A percentile compares a stretch with the other conserved stretches of the same genome.
phyloP scores from a whole-genome alignment of 1,140 invertebrate genomes.

The Cylas formicarius region DNA sequence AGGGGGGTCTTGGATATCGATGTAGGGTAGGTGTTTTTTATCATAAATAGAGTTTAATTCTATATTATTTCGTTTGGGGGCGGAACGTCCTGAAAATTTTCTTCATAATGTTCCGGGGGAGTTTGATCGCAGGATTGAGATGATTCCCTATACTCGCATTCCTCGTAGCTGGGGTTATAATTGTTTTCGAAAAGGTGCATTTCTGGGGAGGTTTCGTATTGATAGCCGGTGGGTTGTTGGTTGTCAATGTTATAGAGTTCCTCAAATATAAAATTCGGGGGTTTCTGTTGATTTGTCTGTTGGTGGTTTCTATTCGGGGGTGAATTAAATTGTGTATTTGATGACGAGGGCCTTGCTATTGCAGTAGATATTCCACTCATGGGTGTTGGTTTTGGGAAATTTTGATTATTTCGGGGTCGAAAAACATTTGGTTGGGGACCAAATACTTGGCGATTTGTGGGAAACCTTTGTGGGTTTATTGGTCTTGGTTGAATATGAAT shows the following conservation, averaged over 20 bases:
- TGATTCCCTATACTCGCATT: neutral
- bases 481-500: too few species aligned
- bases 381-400: neutral
- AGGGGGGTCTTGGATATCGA: neutral
- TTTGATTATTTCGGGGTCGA: constrained; percentile 1
- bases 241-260: constrained; percentile 7
- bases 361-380: neutral
- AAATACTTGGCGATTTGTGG: too few species aligned
- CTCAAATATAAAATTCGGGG: constrained; percentile 7
- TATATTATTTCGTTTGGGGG: neutral
- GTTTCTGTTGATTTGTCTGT: too few species aligned
- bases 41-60: constrained; percentile 1
- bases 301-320: neutral
- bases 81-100: neutral
- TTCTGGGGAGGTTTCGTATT: too few species aligned
- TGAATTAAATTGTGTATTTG: too few species aligned
- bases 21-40: neutral
- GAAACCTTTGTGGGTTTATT: too few species aligned
- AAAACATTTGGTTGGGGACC: constrained; percentile 15
- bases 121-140: neutral
- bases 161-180: too few species aligned
- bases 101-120: neutral
- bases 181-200: too few species aligned
- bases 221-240: too few species aligned
- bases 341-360: neutral